Percentiles rank a stretch among this genome's conserved stretches.
phyloP scores from a whole-genome alignment of 2,113 vertebrate species.

The Nettapus auritus region DNA sequence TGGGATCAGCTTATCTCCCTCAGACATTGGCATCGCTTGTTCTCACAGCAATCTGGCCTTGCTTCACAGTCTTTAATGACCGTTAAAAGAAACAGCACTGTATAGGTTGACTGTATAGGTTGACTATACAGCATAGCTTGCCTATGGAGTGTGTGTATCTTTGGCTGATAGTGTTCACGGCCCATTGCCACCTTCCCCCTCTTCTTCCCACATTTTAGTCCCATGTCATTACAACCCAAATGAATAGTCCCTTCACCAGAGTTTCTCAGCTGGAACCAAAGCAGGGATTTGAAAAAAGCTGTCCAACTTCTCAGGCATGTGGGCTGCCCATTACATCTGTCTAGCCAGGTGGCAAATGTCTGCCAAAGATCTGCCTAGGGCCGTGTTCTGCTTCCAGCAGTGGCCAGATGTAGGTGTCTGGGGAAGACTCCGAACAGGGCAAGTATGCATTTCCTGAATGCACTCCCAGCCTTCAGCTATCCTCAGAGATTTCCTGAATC shows the following conservation, averaged over 20 bases:
- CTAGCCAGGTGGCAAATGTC: neutral
- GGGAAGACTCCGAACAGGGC: neutral
- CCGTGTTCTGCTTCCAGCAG: neutral
- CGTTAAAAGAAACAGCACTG: neutral
- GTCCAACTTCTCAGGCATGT: rapidly evolving
- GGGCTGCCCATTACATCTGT: neutral
- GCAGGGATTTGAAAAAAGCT: neutral
- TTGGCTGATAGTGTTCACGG: neutral
- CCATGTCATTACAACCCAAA: neutral
- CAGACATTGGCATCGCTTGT: neutral
- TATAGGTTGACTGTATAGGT: neutral
- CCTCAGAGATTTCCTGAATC: neutral
- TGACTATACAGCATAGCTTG: neutral
- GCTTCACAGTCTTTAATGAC: neutral
- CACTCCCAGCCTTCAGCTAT: neutral
- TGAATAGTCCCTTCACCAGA: neutral
- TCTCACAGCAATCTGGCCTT: neutral
- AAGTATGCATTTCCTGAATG: neutral
- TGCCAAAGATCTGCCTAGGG: neutral
- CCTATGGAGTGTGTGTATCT: neutral
- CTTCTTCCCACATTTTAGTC: neutral
- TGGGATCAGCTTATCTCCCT: neutral
- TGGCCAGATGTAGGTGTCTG: neutral
- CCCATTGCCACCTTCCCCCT: neutral
- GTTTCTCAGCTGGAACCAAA: neutral